Percentiles rank a stretch among this genome's conserved stretches.
Conservation (phyloP, 2,797 vertebrate genomes). For the Sebastiscus tertius region DNA sequence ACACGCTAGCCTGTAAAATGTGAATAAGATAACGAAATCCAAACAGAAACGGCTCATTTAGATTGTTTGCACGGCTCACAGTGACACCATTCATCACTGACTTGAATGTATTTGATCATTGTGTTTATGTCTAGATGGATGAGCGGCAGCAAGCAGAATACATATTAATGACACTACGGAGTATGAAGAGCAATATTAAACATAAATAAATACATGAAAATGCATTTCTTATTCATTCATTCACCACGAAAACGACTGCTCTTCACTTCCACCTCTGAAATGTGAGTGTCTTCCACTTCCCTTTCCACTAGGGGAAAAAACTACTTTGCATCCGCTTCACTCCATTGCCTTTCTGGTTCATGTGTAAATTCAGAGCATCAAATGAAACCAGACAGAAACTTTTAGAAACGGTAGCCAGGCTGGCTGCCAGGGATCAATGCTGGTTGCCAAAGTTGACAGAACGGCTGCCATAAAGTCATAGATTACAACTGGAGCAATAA, state of each 20-base stretch:
- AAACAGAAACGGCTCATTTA: neutral
- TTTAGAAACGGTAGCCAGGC: constrained; percentile 25
- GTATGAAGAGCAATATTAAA: neutral
- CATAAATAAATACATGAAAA: neutral
- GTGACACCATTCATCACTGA: neutral
- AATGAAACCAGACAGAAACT: constrained; percentile 31
- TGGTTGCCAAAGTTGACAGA: constrained; percentile 28
- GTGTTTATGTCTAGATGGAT: neutral
- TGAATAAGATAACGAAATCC: neutral
- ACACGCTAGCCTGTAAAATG: neutral
- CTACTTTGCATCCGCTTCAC: neutral
- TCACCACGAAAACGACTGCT: neutral
- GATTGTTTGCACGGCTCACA: neutral
- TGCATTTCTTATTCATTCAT: neutral
- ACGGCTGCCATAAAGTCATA: constrained; percentile 11
- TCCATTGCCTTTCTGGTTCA: constrained; percentile 27
- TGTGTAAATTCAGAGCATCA: constrained; percentile 12
- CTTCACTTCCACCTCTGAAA: neutral
- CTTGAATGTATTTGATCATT: neutral
- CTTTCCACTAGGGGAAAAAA: neutral
- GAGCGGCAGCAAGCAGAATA: neutral
- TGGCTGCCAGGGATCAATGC: constrained; percentile 27
- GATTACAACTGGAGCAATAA: constrained; percentile 14
- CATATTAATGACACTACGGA: neutral
- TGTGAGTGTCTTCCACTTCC: neutral